Conservation (phyloP, 1,140 invertebrate genomes). For the Papilio dardanus region DNA sequence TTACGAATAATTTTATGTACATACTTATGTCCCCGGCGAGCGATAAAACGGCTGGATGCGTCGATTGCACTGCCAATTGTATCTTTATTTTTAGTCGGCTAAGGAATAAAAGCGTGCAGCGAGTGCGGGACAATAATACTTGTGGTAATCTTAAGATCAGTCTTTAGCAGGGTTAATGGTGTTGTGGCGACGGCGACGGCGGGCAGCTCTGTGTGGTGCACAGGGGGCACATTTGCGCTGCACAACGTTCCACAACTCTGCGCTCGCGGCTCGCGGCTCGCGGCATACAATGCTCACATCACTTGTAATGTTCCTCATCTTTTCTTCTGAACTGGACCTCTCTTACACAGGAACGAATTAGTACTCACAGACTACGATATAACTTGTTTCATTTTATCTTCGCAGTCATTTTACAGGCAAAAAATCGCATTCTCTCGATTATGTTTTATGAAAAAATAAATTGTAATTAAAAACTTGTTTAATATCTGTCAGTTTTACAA, state of each 20-base stretch:
- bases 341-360: slow-evolving; percentile 15
- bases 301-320: slow-evolving; percentile 50
- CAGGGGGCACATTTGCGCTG: slow-evolving; percentile 43
- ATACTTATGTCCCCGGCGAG: not conserved
- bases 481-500: not conserved
- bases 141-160: slow-evolving; percentile 48
- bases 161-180: slow-evolving; percentile 47
- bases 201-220: slow-evolving; percentile 30
- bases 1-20: slow-evolving; percentile 27
- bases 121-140: slow-evolving; percentile 36
- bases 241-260: not conserved
- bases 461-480: not conserved
- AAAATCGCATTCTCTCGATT: not conserved
- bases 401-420: not conserved
- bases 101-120: slow-evolving; percentile 39
- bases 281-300: slow-evolving; percentile 50
- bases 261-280: slow-evolving; percentile 13
- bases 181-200: slow-evolving; percentile 35
- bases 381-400: not conserved
- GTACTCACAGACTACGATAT: not conserved
- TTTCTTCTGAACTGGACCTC: slow-evolving; percentile 39
- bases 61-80: no score
- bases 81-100: not conserved
- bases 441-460: not conserved
- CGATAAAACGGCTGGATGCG: slow-evolving; percentile 13